Base-by-base conservation (phyloP, 2,797 vertebrate species). In the Gymnothorax reevesii region DNA sequence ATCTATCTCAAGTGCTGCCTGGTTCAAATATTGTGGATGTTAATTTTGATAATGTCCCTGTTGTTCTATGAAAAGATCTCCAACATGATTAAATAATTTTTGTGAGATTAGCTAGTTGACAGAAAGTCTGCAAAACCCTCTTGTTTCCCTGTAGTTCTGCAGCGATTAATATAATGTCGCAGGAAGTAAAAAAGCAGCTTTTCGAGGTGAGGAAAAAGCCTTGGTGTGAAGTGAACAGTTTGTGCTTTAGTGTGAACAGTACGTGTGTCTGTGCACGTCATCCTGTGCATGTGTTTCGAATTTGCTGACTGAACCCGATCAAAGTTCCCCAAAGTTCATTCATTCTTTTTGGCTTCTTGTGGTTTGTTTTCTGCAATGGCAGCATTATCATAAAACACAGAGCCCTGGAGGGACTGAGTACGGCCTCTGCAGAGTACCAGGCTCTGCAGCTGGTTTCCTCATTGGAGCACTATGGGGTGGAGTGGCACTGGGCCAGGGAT, bases 401-500 rank as follows among this genome's bases (percentile, higher is more conserved):
- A 91, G 96, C 96, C 33, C 91, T 99, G 85, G 97, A 98, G 89
- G 98, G 98, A 7, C 87, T 95, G 87, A 97, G 96, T 90, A 97
- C 96, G 89, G 96, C 94, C 55, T 97, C 97, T 0, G 97, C 97
- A 79, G 98, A 99, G 90, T 99, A 99, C 88, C 98, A 98, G 90
- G 95, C 97, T 87, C 95, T 99, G 85, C 99, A 99, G 95, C 96
- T 98, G 80, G 95, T 97, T 55, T 98, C 98, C 0, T 93, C 96
- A 0, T 93, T 99, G 92, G 97, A 99, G 90, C 98, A 98, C 90
- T 99, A 99, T 1, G 99, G 98, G 0, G 96, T 99, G 17, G 99
- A 99, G 91, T 99, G 99, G 99, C 99, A 99, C 91, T 96, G 97
- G 7, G 97, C 96, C 27, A 95, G 98, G 66, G 98, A 99, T 0